Evolutionary conservation across 2,888 invertebrate genomes (phyloP), one percentile per base, ranked within the genome.

Genomic region (Uropetala carovei): DNA sequence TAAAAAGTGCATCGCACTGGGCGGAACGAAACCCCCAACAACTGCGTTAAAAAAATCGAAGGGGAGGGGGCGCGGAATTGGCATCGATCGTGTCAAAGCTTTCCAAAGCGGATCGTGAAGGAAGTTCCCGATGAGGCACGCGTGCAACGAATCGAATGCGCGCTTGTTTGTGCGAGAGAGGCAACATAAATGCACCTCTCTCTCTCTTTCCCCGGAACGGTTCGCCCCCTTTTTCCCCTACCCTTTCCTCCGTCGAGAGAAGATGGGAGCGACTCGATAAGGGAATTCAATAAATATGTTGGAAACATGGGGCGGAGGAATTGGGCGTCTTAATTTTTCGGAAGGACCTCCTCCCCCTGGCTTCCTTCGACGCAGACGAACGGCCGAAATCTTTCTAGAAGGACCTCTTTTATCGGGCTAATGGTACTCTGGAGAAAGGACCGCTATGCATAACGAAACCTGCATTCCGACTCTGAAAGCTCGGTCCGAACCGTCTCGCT

Each of bases 181-280:
- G 59, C 11, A 59, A 59, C 11, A 75, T 22, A 75, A 75, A 11
- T 13, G 75, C n/a, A n/a, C n/a, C n/a, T n/a, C n/a, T n/a, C n/a
- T n/a, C n/a, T n/a, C n/a, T n/a, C n/a, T n/a, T n/a, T 75, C 27
- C 75, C 75, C n/a, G 75, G 27, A 75, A 59, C n/a, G 27, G 75
- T 75, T 22, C 75, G 22, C 22, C 27, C n/a, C 68, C n/a, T 18
- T 68, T 68, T n/a, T 75, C 75, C n/a, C n/a, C 0, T 27, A 75
- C 75, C 75, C 75, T 27, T 22, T 75, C 75, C 3, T 3, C n/a
- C n/a, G 68, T 14, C 18, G 68, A 68, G 22, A 68, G n/a, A 68
- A 68, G n/a, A 75, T 9, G 16, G 22, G 22, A 75, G 43, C 5
- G 43, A 43, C 43, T 27, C 75, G 27, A 27, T 22, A 14, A 0